Percentiles rank a stretch among this genome's conserved stretches.
These are phyloP conservation scores for Carposina sasakii DNA, from an alignment of 1,140 invertebrate species.

Conservation along the genomic window DNA sequence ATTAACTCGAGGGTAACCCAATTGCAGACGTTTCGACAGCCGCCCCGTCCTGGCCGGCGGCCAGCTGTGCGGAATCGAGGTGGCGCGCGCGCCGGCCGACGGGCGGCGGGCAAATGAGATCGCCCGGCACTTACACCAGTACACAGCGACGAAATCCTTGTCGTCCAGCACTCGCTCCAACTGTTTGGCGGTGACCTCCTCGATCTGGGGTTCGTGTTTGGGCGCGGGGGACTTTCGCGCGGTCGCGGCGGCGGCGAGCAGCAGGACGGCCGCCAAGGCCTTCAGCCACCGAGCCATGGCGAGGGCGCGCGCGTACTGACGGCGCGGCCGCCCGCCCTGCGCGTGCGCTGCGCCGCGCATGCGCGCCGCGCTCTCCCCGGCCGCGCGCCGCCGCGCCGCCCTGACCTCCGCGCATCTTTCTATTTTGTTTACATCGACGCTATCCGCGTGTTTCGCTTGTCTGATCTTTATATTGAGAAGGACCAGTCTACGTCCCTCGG, in stretches of 20 bases:
- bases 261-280: slow-evolving; percentile 58
- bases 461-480: too few relatives aligned
- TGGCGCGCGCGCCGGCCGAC: slow-evolving; percentile 32
- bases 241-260: slow-evolving; percentile 52
- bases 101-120: slow-evolving; percentile 22
- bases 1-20: slow-evolving; percentile 51
- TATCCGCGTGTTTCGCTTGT: too few relatives aligned
- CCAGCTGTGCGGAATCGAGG: slow-evolving; percentile 27
- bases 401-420: slow-evolving; percentile 3
- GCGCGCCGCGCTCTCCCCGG: slow-evolving; percentile 39
- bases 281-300: slow-evolving; percentile 70
- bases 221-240: slow-evolving; percentile 51
- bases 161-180: slow-evolving; percentile 89
- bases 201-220: slow-evolving; percentile 84
- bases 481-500: too few relatives aligned
- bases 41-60: slow-evolving; percentile 31
- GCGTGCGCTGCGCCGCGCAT: slow-evolving; percentile 50
- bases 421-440: not conserved
- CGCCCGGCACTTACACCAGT: slow-evolving; percentile 90
- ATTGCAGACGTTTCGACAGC: slow-evolving; percentile 42
- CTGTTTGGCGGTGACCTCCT: slow-evolving; percentile 93
- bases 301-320: slow-evolving; percentile 71
- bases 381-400: slow-evolving; percentile 2
- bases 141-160: slow-evolving; percentile 94
- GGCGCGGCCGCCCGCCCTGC: slow-evolving; percentile 32